A percentile compares a stretch with the other conserved stretches of the same genome.
Conservation (phyloP, 2,888 invertebrate genomes). For the Mystacides longicornis region DNA sequence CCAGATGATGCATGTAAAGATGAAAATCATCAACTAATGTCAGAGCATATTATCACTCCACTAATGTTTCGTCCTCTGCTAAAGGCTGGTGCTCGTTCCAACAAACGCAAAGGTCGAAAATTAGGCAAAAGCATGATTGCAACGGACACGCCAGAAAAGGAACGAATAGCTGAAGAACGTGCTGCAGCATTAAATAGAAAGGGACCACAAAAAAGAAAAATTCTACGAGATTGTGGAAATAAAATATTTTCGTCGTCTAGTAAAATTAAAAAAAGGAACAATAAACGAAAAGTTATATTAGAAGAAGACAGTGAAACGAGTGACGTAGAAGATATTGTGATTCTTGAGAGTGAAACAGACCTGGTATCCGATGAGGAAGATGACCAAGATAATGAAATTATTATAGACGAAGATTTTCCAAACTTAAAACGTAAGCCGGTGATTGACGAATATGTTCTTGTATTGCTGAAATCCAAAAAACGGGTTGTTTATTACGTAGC, state of each 20-base stretch:
- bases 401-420: not conserved
- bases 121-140: not conserved
- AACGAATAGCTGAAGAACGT: not conserved
- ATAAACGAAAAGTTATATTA: not conserved
- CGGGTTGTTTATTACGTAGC: not conserved
- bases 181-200: not conserved
- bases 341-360: too few species aligned
- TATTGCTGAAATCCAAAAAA: not conserved
- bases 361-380: too few species aligned
- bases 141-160: not conserved
- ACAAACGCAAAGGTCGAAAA: not conserved
- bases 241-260: not conserved
- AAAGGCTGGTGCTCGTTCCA: not conserved
- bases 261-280: not conserved
- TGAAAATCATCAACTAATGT: not conserved
- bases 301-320: not conserved
- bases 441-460: not conserved
- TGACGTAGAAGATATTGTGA: too few species aligned
- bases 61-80: not conserved
- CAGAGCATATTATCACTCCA: not conserved
- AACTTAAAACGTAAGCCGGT: not conserved
- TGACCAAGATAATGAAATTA: not conserved
- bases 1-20: not conserved
- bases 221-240: not conserved
- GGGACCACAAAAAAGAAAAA: not conserved